Evolutionary conservation across 2,797 vertebrate genomes (phyloP).

Genomic region (Pelodytes ibericus): DNA sequence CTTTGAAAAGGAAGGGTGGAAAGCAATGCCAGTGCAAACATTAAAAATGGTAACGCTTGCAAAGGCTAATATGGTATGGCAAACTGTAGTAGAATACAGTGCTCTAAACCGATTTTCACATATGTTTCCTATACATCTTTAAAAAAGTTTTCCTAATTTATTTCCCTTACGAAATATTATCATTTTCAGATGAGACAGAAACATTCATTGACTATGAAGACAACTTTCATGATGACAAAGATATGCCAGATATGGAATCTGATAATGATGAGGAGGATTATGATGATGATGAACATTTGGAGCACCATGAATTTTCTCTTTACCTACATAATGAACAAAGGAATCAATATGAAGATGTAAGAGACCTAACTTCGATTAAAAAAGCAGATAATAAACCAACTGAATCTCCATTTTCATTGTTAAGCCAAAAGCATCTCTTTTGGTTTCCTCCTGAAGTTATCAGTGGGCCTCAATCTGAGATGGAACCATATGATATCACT

Average conservation of each 20-base stretch:
- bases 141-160: conserved; percentile 31
- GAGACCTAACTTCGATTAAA: conserved; percentile 54
- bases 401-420: conserved; percentile 77
- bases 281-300: conserved; percentile 47
- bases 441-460: conserved; percentile 87
- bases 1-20: too few relatives aligned
- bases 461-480: conserved; percentile 69
- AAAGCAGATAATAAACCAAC: conserved; percentile 64
- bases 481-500: conserved; percentile 61
- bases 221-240: conserved; percentile 81
- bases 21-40: too few relatives aligned
- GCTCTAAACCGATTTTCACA: too few relatives aligned
- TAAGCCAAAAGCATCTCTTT: conserved; percentile 87
- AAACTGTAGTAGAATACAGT: too few relatives aligned
- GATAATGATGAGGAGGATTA: conserved; percentile 58
- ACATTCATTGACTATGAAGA: conserved; percentile 89
- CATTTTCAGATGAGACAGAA: conserved; percentile 78
- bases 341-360: conserved; percentile 49
- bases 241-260: conserved; percentile 62
- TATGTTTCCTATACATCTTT: background rate
- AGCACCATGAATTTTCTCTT: conserved; percentile 61
- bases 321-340: conserved; percentile 61
- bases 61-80: too few relatives aligned
- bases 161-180: conserved; percentile 3
- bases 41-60: too few relatives aligned